phyloP scores from a whole-genome alignment of 1,140 invertebrate genomes.

The Sycobia sp. region DNA sequence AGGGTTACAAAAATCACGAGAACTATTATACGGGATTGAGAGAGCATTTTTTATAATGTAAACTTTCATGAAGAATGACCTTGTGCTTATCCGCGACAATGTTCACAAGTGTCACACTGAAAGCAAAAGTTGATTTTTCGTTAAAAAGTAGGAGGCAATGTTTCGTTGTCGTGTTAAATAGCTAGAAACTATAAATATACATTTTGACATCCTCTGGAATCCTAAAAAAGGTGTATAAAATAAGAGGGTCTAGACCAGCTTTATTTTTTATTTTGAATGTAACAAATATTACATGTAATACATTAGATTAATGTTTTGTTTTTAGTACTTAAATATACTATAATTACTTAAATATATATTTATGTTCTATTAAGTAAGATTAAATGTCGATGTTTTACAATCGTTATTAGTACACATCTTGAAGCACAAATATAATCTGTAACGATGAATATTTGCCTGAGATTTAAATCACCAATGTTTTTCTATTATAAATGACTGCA shows the following conservation, averaged over 20 bases:
- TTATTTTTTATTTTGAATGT: constrained; percentile 24
- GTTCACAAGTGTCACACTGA: constrained; percentile 19
- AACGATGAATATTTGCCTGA: constrained; percentile 1
- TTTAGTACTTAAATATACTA: constrained; percentile 13
- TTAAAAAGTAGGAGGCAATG: constrained; percentile 21
- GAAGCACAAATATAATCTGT: constrained; percentile 14
- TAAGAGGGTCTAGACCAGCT: constrained; percentile 2
- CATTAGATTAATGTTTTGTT: constrained; percentile 1
- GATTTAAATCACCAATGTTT: constrained; percentile 11
- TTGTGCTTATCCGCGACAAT: constrained; percentile 52
- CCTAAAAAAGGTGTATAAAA: constrained; percentile 25
- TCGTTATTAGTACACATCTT: constrained; percentile 14
- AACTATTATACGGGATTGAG: neutral
- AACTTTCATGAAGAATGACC: constrained; percentile 52
- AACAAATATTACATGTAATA: constrained; percentile 4
- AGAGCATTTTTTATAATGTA: constrained; percentile 22
- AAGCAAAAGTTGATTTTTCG: constrained; percentile 27
- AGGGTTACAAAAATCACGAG: constrained; percentile 32
- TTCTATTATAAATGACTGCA: neutral
- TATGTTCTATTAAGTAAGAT: too few relatives aligned
- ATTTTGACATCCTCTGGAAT: neutral
- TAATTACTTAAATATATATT: constrained; percentile 13
- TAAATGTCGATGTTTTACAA: too few relatives aligned
- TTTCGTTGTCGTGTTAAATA: neutral
- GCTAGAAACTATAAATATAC: constrained; percentile 8